Evolutionary conservation across 2,888 invertebrate species (phyloP), one percentile per base, ranked within the genome.

Genomic region (Sinopyrophorus schimmeli): DNA sequence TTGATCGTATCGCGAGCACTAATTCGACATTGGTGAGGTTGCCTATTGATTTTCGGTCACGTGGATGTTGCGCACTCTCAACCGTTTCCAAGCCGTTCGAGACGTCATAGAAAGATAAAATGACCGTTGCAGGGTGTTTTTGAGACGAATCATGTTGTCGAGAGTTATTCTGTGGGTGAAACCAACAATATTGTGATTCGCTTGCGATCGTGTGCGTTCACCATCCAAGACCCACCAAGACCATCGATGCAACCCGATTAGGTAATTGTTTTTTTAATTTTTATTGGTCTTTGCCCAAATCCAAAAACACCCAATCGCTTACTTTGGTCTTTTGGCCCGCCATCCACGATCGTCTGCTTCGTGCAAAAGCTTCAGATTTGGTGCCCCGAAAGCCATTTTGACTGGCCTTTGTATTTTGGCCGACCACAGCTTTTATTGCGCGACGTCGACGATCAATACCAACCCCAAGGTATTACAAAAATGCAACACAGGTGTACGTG

Each of bases 21-120:
- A 43, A 49, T 50, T 46, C 44, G 38, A 50, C 55, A 54, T 56
- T 56, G 56, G 54, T 52, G 54, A 47, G 47, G 48, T 49, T 27
- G 27, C 27, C 20, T 54, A 56, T 56, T 56, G 56, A 56, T 56
- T 51, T 51, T 31, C 32, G 41, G 46, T 54, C 54, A 56, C 56
- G 51, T 54, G 56, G 41, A 38, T 18, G 14, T 26, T 17, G 48
- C 50, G 54, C 52, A 47, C 11, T 27, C 46, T 52, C 51, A 31
- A 24, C 27, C 9, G 15, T 14, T 35, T 27, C 20, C 26, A 24
- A 39, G 21, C 37, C 35, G 37, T 30, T 23, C 40, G 20, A 47
- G 52, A 47, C 47, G 52, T 52, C 52, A 52, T 21, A 37, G 39
- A 37, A 37, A 47, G 49, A 31, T 27, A 43, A 47, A 41, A 52